Base-by-base conservation (phyloP, 2,888 invertebrate species). In the Pocota personata region DNA sequence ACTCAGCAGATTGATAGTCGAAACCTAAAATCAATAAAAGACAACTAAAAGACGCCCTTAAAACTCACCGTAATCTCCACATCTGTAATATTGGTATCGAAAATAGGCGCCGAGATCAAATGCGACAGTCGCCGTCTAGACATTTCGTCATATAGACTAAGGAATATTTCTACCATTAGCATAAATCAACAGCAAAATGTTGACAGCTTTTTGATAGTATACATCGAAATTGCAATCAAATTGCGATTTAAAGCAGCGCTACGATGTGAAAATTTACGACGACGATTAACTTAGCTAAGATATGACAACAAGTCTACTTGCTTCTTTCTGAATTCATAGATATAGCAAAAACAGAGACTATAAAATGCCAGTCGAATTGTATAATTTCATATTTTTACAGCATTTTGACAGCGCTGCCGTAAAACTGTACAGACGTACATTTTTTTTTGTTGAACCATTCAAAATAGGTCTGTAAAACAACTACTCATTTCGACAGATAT, bases 351-450 rank as follows among this genome's bases (percentile, higher is more conserved):
- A 8, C 1, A 6, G 14, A 27, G 2, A 27, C 2, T 3, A 52
- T 27, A 58, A 58, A 35, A 35, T 7, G 12, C 58, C 21, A 37
- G 6, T 32, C 27, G 6, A n/a, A 55, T 16, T 8, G 12, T 46
- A 71, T 55, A 55, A 32, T 43, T 71, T 71, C 19, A 35, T 58
- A 24, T 50, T 76, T 69, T 76, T 14, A 80, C 55, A 62, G 4
- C 37, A 71, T 46, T 75, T 55, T 82, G 82, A 82, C 77, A 82
- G 71, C 21, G 3, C 71, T 71, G 69, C 35, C 71, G 76, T 82
- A 64, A 75, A 75, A 57, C 0, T 50, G 8, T 16, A 10, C 50
- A 46, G n/a, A 52, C 40, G 37, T 10, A 40, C 2, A 40, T 12
- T 5, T 32, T 40, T 37, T 10, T 48, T 16, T 14, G 24, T 2